phyloP scores from a whole-genome alignment of 2,888 invertebrate genomes.

The Fragum sueziense region DNA sequence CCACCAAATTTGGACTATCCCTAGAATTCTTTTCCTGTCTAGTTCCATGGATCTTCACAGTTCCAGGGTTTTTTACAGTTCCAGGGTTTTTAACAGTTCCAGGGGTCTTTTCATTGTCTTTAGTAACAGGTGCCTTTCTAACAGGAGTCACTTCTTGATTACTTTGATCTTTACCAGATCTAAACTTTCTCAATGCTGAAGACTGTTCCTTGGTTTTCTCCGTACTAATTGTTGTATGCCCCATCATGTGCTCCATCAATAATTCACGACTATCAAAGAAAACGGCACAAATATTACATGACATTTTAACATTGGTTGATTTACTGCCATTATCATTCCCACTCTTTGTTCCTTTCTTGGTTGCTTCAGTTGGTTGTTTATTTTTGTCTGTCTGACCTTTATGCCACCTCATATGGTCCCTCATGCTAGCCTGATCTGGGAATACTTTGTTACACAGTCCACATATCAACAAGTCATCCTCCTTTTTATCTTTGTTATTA shows the following conservation, averaged over 20 bases:
- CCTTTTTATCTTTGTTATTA: neutral
- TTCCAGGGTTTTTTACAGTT: neutral
- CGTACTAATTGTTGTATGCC: neutral
- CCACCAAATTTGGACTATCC: neutral
- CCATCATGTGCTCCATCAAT: conserved; percentile 6
- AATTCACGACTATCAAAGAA: neutral
- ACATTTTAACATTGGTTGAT: conserved; percentile 1
- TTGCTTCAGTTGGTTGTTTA: neutral
- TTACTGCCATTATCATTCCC: no score
- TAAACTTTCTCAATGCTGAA: neutral
- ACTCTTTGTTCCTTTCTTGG: no score
- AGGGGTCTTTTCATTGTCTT: neutral
- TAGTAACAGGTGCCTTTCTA: neutral
- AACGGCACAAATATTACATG: conserved; percentile 3
- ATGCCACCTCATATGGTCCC: conserved; percentile 16
- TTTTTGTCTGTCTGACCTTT: neutral
- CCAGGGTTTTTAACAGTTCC: neutral
- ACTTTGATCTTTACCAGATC: no score
- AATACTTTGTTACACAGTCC: conserved; percentile 31
- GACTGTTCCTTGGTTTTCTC: neutral
- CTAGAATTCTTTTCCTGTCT: neutral
- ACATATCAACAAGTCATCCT: conserved; percentile 14
- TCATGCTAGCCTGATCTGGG: conserved; percentile 14
- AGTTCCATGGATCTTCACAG: neutral
- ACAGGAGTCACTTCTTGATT: neutral